phyloP scores from a whole-genome alignment of 2,888 invertebrate genomes.

The Diplolepis rosae region DNA sequence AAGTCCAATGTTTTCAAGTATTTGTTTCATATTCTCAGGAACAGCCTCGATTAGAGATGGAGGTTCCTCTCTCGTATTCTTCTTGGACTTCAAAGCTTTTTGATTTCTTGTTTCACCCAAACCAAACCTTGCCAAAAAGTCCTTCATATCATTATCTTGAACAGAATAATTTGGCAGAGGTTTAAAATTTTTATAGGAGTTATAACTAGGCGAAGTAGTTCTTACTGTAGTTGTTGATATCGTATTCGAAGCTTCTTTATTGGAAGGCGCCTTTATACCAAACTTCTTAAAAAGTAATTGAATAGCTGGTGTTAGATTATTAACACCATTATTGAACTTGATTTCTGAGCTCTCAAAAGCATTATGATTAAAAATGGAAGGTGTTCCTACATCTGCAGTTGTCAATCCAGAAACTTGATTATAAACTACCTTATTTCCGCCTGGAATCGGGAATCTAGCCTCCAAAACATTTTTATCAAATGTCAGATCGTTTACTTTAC shows the following conservation, averaged over 20 bases:
- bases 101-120: constrained; percentile 63
- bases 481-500: neutral
- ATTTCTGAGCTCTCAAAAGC: constrained; percentile 54
- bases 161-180: constrained; percentile 70
- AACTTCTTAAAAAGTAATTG: constrained; percentile 67
- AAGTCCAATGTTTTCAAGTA: constrained; percentile 72
- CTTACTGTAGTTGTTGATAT: constrained; percentile 50
- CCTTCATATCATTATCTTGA: constrained; percentile 70
- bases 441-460: constrained; percentile 11
- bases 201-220: constrained; percentile 54
- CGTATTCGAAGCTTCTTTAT: constrained; percentile 34
- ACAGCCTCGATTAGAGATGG: constrained; percentile 63
- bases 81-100: constrained; percentile 59
- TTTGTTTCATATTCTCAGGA: constrained; percentile 68
- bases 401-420: constrained; percentile 45
- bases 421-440: constrained; percentile 41
- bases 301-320: constrained; percentile 67
- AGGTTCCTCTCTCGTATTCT: constrained; percentile 10
- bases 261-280: constrained; percentile 60
- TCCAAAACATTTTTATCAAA: neutral
- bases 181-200: constrained; percentile 73
- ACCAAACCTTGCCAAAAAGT: constrained; percentile 74
- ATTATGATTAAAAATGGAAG: constrained; percentile 57
- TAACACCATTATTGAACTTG: constrained; percentile 61
- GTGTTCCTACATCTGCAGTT: constrained; percentile 36